Evolutionary conservation across 2,888 invertebrate genomes (phyloP).

Genomic region (Pardosa pseudoannulata): DNA sequence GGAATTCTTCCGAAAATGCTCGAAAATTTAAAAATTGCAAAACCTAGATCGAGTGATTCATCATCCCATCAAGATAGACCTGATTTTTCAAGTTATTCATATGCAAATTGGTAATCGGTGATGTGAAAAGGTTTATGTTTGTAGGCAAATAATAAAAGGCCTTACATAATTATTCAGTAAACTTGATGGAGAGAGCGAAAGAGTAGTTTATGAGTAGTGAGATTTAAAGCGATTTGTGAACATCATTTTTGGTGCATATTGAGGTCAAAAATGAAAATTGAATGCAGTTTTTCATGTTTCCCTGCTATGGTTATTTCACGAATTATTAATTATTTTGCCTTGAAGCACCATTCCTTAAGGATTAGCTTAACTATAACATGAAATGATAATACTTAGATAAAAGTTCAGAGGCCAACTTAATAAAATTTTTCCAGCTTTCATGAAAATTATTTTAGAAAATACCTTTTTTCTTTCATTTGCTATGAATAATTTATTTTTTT

Average conservation of each 20-base stretch:
- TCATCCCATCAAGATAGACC: no score
- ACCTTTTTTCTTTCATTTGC: no score
- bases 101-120: neutral
- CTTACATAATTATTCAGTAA: conserved; percentile 2
- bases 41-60: no score
- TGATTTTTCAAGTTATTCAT: neutral
- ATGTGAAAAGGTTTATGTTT: neutral
- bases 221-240: neutral
- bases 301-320: neutral
- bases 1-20: no score
- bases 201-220: neutral
- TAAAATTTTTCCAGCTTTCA: no score
- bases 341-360: neutral
- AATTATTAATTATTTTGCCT: conserved; percentile 2
- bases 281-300: neutral
- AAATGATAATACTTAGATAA: no score
- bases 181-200: no score
- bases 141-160: neutral
- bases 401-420: no score
- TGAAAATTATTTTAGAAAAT: no score
- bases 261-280: conserved; percentile 6
- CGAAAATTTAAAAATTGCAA: no score
- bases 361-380: neutral
- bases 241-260: neutral
- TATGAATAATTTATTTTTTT: no score